Base-by-base conservation (phyloP, 2,113 vertebrate species). In the Misgurnus mizolepis region DNA sequence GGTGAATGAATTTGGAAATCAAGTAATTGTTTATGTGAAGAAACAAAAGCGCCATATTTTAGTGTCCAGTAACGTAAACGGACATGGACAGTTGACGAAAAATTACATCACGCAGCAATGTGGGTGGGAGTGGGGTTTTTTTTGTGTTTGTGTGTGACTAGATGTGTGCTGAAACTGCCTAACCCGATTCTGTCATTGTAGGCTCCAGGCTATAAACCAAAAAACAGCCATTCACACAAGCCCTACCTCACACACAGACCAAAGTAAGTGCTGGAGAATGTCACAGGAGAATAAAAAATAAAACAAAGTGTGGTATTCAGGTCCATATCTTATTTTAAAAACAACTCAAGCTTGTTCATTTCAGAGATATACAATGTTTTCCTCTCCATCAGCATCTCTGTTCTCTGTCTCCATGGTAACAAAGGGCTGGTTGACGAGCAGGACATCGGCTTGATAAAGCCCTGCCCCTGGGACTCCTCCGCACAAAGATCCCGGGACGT, bases 311-410 rank as follows among this genome's bases (percentile, higher is more conserved):
- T 34, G 43, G 58, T 41, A 64, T 61, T 40, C 41, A 17, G 41
- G 56, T 47, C 53, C 71, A 65, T 39, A 65, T 47, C 43, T 62
- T 34, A 39, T 49, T 62, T 49, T 18, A 34, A 75, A 22, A 47
- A n/a, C 41, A 62, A 62, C n/a, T 15, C 14, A 47, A 62, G 47
- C 47, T 53, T 70, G 66, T 68, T 78, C 60, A 40, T 71, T 83
- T 96, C 91, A 99, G 82, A 98, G 95, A 90, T 98, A 98, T 91
- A 98, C 95, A 84, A 98, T 95, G 53, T 94, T 95, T 87, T 98
- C 96, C 78, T 97, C 95, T 1, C 81, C 83, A 70, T 84, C 90
- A 3, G 90, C 91, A 77, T 93, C 91, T 79, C 82, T 88, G 22
- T 82, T 84, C 86, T 93, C 92, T 1, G 85, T 87, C 0, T 94